phyloP scores from a whole-genome alignment of 2,888 invertebrate genomes.

The Euzophera pinguis region DNA sequence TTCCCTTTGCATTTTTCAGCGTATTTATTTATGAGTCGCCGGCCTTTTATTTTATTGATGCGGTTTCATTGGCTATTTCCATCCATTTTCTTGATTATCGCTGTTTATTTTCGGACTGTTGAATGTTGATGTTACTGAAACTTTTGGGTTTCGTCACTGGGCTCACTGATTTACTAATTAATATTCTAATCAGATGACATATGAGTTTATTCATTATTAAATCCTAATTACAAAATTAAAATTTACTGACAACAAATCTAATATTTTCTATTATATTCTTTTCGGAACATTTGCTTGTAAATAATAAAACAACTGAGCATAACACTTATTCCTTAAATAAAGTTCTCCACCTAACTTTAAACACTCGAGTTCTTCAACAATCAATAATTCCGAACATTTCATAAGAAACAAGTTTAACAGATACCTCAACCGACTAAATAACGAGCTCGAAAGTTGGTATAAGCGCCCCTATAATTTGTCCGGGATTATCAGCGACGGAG shows the following conservation, averaged over 20 bases:
- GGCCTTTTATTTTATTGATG: conserved; percentile 42
- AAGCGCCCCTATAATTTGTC: conserved; percentile 73
- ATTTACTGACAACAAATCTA: too few species aligned
- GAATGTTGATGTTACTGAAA: background rate
- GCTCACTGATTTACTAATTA: too few species aligned
- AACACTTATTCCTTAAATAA: background rate
- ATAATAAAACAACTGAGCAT: too few species aligned
- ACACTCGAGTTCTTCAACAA: background rate
- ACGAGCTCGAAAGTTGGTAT: conserved; percentile 57
- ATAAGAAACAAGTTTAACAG: conserved; percentile 9
- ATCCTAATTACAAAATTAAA: too few species aligned
- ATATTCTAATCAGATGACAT: too few species aligned
- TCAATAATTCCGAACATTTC: conserved; percentile 1
- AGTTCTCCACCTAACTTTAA: background rate
- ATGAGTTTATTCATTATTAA: too few species aligned
- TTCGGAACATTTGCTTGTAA: too few species aligned
- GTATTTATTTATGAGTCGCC: conserved; percentile 51
- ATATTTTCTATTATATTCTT: too few species aligned
- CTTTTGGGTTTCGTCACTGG: background rate
- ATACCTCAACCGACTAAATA: conserved; percentile 60
- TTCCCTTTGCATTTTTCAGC: conserved; percentile 60
- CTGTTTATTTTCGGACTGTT: background rate
- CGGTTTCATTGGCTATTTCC: conserved; percentile 34
- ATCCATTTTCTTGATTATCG: conserved; percentile 21
- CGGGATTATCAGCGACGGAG: conserved; percentile 71